A percentile compares a stretch with the other conserved stretches of the same genome.
Evolutionary conservation across 2,113 vertebrate species (phyloP).

Genomic region (Oreochromis niloticus): DNA sequence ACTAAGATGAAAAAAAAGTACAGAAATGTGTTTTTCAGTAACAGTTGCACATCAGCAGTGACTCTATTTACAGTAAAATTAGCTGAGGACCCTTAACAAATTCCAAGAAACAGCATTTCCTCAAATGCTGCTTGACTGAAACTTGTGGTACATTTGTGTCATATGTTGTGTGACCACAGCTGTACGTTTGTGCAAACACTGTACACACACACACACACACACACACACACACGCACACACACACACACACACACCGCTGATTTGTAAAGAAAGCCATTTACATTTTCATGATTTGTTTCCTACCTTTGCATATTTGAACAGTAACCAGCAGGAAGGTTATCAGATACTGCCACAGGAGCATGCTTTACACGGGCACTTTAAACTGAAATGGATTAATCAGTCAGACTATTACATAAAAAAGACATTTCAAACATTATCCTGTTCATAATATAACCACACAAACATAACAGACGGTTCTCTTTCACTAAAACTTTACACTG

Average conservation of each 20-base stretch:
- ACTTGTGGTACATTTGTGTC: background rate
- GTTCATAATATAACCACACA: background rate
- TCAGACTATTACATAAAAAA: background rate
- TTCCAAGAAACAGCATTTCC: background rate
- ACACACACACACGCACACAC: background rate
- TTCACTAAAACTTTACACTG: background rate
- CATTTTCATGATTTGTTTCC: background rate
- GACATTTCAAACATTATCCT: background rate
- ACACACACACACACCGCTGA: background rate
- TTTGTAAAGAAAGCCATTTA: background rate
- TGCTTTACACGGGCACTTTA: constrained; percentile 6
- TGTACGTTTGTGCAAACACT: too few species aligned
- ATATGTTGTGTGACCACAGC: background rate
- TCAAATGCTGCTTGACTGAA: background rate
- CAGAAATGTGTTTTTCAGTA: too few species aligned
- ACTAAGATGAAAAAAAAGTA: background rate
- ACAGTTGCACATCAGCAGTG: too few species aligned
- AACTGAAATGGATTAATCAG: background rate
- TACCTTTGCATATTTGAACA: constrained; percentile 44
- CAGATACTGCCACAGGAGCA: constrained; percentile 47
- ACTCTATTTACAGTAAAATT: too few species aligned
- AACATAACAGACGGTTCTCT: background rate
- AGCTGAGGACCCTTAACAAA: too few species aligned
- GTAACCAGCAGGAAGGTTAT: constrained; percentile 22
- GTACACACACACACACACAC: too few species aligned